phyloP scores from a whole-genome alignment of 2,113 vertebrate species.

The Isurus oxyrinchus region DNA sequence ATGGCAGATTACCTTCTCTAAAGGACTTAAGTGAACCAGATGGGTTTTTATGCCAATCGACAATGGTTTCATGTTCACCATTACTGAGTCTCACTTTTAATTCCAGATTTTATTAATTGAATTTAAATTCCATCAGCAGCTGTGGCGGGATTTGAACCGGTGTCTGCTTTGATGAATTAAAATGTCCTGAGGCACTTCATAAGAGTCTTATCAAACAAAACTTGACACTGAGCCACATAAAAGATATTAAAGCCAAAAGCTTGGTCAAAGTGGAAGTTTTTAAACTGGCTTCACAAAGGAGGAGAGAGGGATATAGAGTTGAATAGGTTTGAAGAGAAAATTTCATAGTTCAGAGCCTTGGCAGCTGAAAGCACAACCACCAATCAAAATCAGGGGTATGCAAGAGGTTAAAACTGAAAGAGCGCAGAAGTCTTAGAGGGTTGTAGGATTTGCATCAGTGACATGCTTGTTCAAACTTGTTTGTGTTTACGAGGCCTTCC shows the following conservation, averaged over 20 bases:
- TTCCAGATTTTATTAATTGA: no score
- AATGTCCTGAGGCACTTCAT: background rate
- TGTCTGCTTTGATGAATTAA: background rate
- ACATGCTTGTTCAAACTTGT: background rate
- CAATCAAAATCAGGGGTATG: background rate
- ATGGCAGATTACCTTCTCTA: no score
- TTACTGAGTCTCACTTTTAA: no score
- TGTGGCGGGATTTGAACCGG: no score
- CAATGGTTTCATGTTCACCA: no score
- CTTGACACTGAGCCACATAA: background rate
- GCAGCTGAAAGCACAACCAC: background rate
- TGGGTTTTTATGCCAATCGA: no score
- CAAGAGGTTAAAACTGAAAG: background rate
- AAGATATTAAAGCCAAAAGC: background rate
- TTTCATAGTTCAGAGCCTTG: background rate
- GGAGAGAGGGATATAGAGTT: background rate
- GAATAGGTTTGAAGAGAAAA: background rate
- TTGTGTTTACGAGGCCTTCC: background rate
- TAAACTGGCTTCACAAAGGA: background rate
- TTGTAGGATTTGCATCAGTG: background rate
- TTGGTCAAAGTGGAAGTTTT: background rate
- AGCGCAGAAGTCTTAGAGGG: background rate
- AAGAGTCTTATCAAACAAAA: background rate
- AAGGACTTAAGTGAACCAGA: no score
- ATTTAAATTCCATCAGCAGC: no score